A percentile compares a stretch with the other conserved stretches of the same genome.
These are phyloP conservation scores for Eurystomus glaucurus DNA, from an alignment of 2,797 vertebrate genomes.

Conservation along the genomic window DNA sequence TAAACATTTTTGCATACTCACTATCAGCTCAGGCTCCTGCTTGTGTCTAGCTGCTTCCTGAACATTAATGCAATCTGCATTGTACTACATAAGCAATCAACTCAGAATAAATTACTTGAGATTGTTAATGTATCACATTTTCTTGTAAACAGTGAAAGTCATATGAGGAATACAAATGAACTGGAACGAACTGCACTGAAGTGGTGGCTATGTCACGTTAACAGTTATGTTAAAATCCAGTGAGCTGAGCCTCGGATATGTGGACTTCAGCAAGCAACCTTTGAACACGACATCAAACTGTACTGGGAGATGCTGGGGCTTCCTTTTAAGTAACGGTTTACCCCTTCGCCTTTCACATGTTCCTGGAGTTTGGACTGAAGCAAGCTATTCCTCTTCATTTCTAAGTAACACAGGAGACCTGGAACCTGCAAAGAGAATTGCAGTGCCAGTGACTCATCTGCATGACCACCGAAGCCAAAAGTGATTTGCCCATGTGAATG, in stretches of 20 bases:
- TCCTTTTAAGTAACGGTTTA: not conserved
- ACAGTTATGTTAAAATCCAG: not conserved
- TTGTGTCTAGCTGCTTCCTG: not conserved
- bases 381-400: not conserved
- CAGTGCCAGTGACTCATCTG: not conserved
- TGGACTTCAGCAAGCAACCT: not conserved
- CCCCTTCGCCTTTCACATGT: not conserved
- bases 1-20: not conserved
- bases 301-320: not conserved
- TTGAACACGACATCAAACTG: not conserved
- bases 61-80: not conserved
- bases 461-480: not conserved
- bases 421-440: not conserved
- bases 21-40: not conserved
- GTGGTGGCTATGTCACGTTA: not conserved
- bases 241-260: rapidly evolving
- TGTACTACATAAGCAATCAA: not conserved
- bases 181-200: not conserved
- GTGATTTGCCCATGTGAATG: not conserved
- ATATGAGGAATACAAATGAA: not conserved
- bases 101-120: not conserved
- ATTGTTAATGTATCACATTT: not conserved
- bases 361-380: not conserved
- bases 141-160: not conserved
- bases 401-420: not conserved